These are phyloP conservation scores for Neocrepidodera transversa DNA, from an alignment of 2,888 invertebrate species.

Conservation along the genomic window DNA sequence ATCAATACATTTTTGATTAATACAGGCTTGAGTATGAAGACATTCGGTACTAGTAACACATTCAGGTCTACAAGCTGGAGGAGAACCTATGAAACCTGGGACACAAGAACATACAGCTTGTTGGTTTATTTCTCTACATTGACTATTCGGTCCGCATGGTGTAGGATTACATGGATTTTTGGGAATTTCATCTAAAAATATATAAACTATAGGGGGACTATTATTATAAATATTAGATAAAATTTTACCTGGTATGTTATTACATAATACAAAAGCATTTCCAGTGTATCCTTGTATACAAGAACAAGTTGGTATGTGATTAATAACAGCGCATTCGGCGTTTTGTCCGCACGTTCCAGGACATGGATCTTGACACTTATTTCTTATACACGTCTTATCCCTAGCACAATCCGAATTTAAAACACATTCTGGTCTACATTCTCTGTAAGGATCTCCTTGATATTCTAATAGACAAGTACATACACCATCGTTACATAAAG, in stretches of 20 bases:
- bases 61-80: conserved; percentile 77
- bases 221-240: background rate
- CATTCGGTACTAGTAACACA: conserved; percentile 78
- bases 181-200: conserved; percentile 54
- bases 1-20: conserved; percentile 76
- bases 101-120: conserved; percentile 78
- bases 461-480: conserved; percentile 75
- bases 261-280: conserved; percentile 72
- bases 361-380: conserved; percentile 82
- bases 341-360: conserved; percentile 79
- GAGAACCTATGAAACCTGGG: conserved; percentile 72
- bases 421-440: conserved; percentile 77
- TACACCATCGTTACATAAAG: conserved; percentile 69
- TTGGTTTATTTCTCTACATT: conserved; percentile 64
- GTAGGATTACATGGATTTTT: conserved; percentile 71
- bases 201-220: no score
- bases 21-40: conserved; percentile 71
- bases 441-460: conserved; percentile 75
- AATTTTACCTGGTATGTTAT: conserved; percentile 62
- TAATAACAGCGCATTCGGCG: conserved; percentile 76
- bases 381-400: conserved; percentile 73
- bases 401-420: conserved; percentile 74
- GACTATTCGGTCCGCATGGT: conserved; percentile 82
- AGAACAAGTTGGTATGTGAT: conserved; percentile 74
- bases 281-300: conserved; percentile 74